Conservation (phyloP, 2,113 vertebrate genomes). For the Zosterops pallidus region DNA sequence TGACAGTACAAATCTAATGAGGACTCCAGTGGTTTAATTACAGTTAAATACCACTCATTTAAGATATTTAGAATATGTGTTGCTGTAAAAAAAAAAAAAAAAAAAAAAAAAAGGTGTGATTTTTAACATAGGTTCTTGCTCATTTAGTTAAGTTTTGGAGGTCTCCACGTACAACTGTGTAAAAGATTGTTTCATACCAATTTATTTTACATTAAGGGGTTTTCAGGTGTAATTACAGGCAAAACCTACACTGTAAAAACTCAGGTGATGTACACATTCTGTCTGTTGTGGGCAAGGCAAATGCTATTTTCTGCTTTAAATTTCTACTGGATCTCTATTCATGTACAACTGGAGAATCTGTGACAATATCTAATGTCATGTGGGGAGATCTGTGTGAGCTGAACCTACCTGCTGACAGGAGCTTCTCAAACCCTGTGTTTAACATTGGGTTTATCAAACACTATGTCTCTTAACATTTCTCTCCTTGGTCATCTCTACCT, state of each 20-base stretch:
- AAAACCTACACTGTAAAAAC: background rate
- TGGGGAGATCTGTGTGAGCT: background rate
- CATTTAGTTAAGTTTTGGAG: background rate
- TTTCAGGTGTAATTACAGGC: background rate
- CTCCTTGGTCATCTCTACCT: background rate
- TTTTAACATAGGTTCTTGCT: background rate
- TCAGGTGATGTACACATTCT: background rate
- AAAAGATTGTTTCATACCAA: background rate
- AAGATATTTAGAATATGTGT: background rate
- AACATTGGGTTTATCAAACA: background rate
- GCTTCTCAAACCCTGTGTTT: background rate
- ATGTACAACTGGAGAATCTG: background rate
- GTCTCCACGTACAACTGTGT: background rate
- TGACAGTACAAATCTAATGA: background rate
- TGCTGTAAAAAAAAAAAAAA: background rate
- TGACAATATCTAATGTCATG: background rate
- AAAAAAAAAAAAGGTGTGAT: accelerated
- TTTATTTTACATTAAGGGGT: background rate
- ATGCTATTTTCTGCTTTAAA: background rate
- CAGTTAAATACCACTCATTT: background rate
- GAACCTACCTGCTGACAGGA: background rate
- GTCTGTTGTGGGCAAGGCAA: background rate
- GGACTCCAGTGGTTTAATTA: background rate
- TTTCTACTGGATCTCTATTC: background rate
- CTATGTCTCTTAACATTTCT: background rate